Base-by-base conservation (phyloP, 2,113 vertebrate species). In the Protomyctophum bolini region DNA sequence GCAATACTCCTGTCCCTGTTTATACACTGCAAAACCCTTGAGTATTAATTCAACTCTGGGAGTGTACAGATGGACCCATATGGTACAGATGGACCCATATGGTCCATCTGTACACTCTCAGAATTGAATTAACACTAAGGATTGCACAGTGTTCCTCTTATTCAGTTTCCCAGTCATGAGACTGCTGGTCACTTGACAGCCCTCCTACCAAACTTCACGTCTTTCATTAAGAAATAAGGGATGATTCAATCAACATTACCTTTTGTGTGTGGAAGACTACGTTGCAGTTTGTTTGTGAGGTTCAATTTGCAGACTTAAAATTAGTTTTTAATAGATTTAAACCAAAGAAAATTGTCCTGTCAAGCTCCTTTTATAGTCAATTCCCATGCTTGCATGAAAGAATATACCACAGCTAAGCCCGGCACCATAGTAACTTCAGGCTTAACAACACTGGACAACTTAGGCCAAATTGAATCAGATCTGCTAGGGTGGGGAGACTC, bases 101-200 rank as follows among this genome's bases (percentile, higher is more conserved):
- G 33, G 33, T 41, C 33, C 33, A 41, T 41, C 33, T 41, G 33
- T 41, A 41, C 33, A 41, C 33, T 41, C 5, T 41, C 33, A 41
- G 33, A 41, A 6, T 6, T 41, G 33, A 41, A 41, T 41, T 41
- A 41, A 6, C 33, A 41, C 33, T 41, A 3, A 41, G 33, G 33
- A 41, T 41, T 41, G 5, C 5, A 41, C 33, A 41, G 33, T 41
- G 33, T 41, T 2, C 50, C 12, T 76, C 66, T 33, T 74, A 6
- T 14, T 29, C 41, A 63, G 55, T 70, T 73, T 52, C 63, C 8
- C 1, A 72, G 85, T 90, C 90, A 91, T 83, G 87, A 66, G 91
- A 86, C 83, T 60, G 59, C 55, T 70, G 69, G 80, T 90, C 87
- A 89, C 80, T 73, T 86, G 87, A 92, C 74, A 48, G 45, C 57